Base-by-base conservation (phyloP, 2,797 vertebrate genomes). In the Champsocephalus esox region DNA sequence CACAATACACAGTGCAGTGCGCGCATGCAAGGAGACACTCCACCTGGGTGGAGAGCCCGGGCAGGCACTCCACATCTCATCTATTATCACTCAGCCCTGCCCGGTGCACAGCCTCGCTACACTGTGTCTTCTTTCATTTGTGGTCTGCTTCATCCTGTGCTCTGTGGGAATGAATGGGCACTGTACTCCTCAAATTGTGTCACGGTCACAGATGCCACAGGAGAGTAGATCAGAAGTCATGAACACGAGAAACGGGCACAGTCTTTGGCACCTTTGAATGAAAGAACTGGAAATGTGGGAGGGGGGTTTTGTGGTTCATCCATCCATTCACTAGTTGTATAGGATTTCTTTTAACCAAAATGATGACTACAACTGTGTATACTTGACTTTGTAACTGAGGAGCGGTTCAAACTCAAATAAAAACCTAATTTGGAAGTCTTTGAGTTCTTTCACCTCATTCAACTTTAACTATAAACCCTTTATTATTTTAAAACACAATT, bases 31-130 rank as follows among this genome's bases (percentile, higher is more conserved):
- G 74, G 87, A 77, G 82, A 80, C 86, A 86, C 87, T 90, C 83
- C 77, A 88, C 84, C 84, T 81, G 88, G 81, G 84, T 90, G 85
- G 85, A 90, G 85, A 90, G 85, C 87, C 85, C 72, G 68, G 80
- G 84, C 89, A 82, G 84, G 66, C 90, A 87, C 90, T 91, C 88
- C 87, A 91, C 84, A 91, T 91, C 90, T 90, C 87, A 92, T 93
- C 91, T 92, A 89, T 92, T 91, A 89, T 91, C 90, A 83, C 87
- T 90, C 90, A 87, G 86, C 66, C 24, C 81, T 82, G 88, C 81
- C 85, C 83, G 83, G 56, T 85, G 89, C 88, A 84, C 84, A 75
- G 87, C 82, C 83, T 75, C 24, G 68, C 88, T 78, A 74, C 87
- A 73, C 82, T 81, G 87, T 75, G 85, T 89, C 88, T 82, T 80